phyloP scores from a whole-genome alignment of 2,888 invertebrate genomes.

The Leucoma salicis region DNA sequence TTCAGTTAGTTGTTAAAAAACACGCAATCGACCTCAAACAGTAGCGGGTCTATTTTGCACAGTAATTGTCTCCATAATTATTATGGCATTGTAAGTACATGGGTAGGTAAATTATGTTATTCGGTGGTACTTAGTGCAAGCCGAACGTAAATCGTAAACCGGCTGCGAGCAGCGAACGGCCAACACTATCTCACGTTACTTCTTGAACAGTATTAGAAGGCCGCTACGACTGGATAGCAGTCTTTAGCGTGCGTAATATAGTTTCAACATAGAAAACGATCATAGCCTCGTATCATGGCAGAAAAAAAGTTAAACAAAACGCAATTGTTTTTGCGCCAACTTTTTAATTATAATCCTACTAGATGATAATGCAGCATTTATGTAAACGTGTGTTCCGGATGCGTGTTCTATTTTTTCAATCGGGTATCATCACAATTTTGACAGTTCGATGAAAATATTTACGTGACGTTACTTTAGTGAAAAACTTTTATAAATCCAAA shows the following conservation, averaged over 20 bases:
- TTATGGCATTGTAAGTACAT: slow-evolving; percentile 69
- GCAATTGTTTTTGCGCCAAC: slow-evolving; percentile 22
- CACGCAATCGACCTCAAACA: slow-evolving; percentile 45
- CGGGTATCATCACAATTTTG: slow-evolving; percentile 57
- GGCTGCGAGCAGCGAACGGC: slow-evolving; percentile 58
- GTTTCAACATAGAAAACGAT: slow-evolving; percentile 27
- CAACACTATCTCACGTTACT: slow-evolving; percentile 52
- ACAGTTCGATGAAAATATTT: slow-evolving; percentile 70
- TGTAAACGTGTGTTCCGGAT: slow-evolving; percentile 12
- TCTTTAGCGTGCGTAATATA: slow-evolving; percentile 39
- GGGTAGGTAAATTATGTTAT: slow-evolving; percentile 5
- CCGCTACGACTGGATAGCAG: slow-evolving; percentile 64
- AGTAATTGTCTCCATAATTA: slow-evolving; percentile 69
- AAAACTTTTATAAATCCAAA: slow-evolving; percentile 27
- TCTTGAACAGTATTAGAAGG: slow-evolving; percentile 73
- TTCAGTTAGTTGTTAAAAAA: slow-evolving; percentile 37
- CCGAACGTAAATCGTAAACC: slow-evolving; percentile 53
- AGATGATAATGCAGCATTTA: slow-evolving; percentile 34
- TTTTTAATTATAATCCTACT: slow-evolving; percentile 28
- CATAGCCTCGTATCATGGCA: slow-evolving; percentile 16
- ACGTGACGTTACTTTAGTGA: slow-evolving; percentile 51
- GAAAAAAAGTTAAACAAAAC: slow-evolving; percentile 24
- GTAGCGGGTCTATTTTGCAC: slow-evolving; percentile 54
- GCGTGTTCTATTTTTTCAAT: slow-evolving; percentile 33
- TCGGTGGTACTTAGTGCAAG: background rate